phyloP scores from a whole-genome alignment of 2,888 invertebrate genomes.

The Epistrophella euchroma region DNA sequence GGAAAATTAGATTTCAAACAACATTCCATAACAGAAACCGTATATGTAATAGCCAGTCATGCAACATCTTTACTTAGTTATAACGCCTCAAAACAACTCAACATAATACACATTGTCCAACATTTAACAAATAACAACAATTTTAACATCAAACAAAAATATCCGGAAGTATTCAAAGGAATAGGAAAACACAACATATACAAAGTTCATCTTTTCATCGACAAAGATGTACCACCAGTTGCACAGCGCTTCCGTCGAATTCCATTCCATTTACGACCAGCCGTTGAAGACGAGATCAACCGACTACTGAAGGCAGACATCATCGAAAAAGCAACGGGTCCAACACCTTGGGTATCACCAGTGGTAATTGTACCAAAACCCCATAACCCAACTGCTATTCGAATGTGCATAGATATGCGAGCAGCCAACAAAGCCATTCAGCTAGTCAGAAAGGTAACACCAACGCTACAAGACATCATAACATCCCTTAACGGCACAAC shows the following conservation, averaged over 20 bases:
- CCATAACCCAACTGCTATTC: background rate
- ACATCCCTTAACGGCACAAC: too few relatives aligned
- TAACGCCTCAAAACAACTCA: background rate
- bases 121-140: background rate
- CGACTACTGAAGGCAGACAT: too few relatives aligned
- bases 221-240: background rate
- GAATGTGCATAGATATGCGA: too few relatives aligned
- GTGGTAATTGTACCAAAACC: conserved; percentile 1
- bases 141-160: background rate
- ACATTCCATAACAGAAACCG: conserved; percentile 1
- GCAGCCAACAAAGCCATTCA: too few relatives aligned
- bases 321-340: too few relatives aligned
- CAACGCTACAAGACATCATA: too few relatives aligned
- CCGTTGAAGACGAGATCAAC: too few relatives aligned
- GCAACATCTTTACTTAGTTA: background rate
- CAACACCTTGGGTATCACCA: background rate
- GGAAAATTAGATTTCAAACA: background rate
- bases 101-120: background rate
- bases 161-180: background rate
- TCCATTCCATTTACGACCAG: too few relatives aligned
- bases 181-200: background rate
- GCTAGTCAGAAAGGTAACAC: too few relatives aligned
- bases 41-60: background rate
- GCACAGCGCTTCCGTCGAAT: too few relatives aligned
- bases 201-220: background rate